Conservation (phyloP, 2,113 vertebrate species). For the Scalopus aquaticus region DNA sequence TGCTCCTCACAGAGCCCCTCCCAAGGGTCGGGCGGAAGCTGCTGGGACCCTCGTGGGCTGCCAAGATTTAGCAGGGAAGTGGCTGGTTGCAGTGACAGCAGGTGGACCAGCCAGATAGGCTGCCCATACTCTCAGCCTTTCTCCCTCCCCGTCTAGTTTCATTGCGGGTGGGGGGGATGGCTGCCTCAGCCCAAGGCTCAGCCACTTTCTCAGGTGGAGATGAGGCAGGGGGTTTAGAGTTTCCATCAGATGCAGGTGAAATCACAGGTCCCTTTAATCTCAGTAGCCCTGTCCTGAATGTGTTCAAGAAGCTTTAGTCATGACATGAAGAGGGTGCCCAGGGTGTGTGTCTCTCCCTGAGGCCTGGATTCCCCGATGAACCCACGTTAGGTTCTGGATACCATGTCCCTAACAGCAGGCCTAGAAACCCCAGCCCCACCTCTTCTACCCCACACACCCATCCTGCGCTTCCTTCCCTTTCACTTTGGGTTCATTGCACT, state of each 20-base stretch:
- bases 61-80: slow-evolving; percentile 66
- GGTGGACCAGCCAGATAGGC: slow-evolving; percentile 44
- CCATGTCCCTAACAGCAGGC: slow-evolving; percentile 10
- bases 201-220: not conserved
- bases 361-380: not conserved
- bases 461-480: not conserved
- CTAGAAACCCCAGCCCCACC: not conserved
- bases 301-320: slow-evolving; percentile 7
- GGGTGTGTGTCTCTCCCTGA: not conserved
- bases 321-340: not conserved
- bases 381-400: not conserved
- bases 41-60: slow-evolving; percentile 74
- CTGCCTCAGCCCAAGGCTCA: not conserved
- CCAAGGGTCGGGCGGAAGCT: slow-evolving; percentile 62
- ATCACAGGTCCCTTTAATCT: not conserved
- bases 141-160: not conserved
- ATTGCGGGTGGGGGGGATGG: not conserved
- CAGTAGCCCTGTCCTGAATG: not conserved
- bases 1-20: slow-evolving; percentile 72
- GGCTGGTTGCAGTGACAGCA: slow-evolving; percentile 57
- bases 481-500: not conserved
- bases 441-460: not conserved
- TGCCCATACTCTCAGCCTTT: not conserved
- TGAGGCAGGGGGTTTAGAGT: not conserved
- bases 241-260: slow-evolving; percentile 53